Evolutionary conservation across 2,888 invertebrate genomes (phyloP).

Genomic region (Colostygia pectinataria): DNA sequence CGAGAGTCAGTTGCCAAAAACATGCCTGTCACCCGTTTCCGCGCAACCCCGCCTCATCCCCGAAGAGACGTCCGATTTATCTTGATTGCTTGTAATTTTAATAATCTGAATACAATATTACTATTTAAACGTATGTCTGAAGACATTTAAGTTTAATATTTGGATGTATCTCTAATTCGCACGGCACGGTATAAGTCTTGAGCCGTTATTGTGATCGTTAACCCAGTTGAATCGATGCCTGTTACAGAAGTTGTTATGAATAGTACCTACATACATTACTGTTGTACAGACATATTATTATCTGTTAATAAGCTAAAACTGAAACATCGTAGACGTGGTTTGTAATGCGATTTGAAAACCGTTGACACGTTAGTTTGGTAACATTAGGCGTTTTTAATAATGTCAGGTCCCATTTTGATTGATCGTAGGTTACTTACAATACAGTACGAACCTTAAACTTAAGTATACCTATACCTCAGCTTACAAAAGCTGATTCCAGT

Average conservation of each 20-base stretch:
- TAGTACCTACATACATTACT: background rate
- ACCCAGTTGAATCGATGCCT: constrained; percentile 30
- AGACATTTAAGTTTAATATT: constrained; percentile 7
- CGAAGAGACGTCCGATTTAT: too few relatives aligned
- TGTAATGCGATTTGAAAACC: too few relatives aligned
- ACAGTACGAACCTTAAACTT: background rate
- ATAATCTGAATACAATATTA: too few relatives aligned
- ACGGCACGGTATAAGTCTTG: constrained; percentile 20
- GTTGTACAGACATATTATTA: constrained; percentile 9
- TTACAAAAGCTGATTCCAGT: constrained; percentile 5
- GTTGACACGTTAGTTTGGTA: too few relatives aligned
- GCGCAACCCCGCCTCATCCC: too few relatives aligned
- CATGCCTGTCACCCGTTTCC: too few relatives aligned
- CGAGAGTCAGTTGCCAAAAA: too few relatives aligned
- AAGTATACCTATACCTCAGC: background rate
- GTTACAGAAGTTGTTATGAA: constrained; percentile 13
- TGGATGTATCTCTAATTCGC: constrained; percentile 14
- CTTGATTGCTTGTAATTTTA: too few relatives aligned
- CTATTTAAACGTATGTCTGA: background rate
- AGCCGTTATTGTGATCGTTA: constrained; percentile 25
- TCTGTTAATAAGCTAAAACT: background rate
- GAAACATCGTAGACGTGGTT: too few relatives aligned
- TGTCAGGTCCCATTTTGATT: too few relatives aligned
- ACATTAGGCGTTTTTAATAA: too few relatives aligned
- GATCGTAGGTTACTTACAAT: too few relatives aligned